Conservation (phyloP, 1,140 invertebrate genomes). For the Zaprionus davidi region DNA sequence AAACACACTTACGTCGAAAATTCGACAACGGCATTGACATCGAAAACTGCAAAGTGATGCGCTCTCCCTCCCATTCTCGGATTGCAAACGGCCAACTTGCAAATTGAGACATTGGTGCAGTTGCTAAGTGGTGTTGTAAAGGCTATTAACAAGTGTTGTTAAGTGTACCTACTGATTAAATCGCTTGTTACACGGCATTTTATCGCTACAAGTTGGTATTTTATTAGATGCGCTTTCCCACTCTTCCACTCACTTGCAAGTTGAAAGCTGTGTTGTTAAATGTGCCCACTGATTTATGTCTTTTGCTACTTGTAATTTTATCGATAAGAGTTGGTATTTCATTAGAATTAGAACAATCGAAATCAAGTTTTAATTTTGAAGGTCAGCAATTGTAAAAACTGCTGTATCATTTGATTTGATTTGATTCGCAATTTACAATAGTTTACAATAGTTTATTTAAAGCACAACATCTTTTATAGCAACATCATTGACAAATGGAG, state of each 20-base stretch:
- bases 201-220: not conserved
- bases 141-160: not conserved
- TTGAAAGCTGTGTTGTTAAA: not conserved
- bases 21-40: slow-evolving; percentile 73
- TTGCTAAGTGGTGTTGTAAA: slow-evolving; percentile 2
- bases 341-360: not conserved
- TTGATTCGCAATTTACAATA: not conserved
- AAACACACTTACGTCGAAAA: slow-evolving; percentile 22
- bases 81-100: not conserved
- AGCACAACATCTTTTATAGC: not conserved
- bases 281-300: not conserved
- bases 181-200: not conserved
- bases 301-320: not conserved
- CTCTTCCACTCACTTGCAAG: not conserved
- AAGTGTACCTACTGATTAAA: not conserved
- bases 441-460: not conserved
- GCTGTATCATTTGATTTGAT: not conserved
- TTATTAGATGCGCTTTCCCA: slow-evolving; percentile 1
- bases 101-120: not conserved
- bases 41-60: slow-evolving; percentile 37
- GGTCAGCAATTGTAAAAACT: not conserved
- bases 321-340: not conserved
- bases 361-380: not conserved
- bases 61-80: slow-evolving; percentile 6
- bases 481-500: slow-evolving; percentile 2